These are phyloP conservation scores for Lates calcarifer DNA, from an alignment of 2,113 vertebrate species.

Conservation along the genomic window DNA sequence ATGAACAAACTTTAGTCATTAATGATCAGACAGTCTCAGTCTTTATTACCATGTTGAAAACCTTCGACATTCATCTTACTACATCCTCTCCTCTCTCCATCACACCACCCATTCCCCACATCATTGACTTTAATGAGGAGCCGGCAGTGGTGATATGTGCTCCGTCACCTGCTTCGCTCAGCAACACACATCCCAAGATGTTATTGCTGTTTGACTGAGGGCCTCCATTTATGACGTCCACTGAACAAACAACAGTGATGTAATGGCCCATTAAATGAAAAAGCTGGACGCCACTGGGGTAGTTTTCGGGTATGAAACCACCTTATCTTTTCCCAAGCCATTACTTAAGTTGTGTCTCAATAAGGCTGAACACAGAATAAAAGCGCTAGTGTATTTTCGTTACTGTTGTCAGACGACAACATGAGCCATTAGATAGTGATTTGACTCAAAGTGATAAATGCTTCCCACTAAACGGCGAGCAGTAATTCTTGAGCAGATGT, in stretches of 20 bases:
- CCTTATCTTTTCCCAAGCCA: background rate
- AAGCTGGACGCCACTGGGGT: background rate
- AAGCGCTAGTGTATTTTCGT: background rate
- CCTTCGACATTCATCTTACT: background rate
- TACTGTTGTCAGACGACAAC: constrained; percentile 4
- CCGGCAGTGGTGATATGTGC: constrained; percentile 1
- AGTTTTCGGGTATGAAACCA: background rate
- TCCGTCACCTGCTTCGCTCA: constrained; percentile 27
- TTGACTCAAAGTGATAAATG: constrained; percentile 16
- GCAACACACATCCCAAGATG: constrained; percentile 29
- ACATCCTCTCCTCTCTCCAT: background rate
- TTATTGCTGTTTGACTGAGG: constrained; percentile 24
- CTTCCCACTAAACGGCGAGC: background rate
- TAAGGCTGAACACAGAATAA: background rate
- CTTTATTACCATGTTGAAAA: constrained; percentile 24
- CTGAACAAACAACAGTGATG: constrained; percentile 28
- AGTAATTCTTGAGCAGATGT: constrained; percentile 21
- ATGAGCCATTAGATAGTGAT: background rate
- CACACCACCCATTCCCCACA: constrained; percentile 31
- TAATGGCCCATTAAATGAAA: constrained; percentile 57
- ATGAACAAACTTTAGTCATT: constrained; percentile 14
- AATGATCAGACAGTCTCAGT: constrained; percentile 9
- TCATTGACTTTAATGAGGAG: constrained; percentile 50
- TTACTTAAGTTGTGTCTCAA: background rate
- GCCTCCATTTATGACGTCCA: constrained; percentile 21